Evolutionary conservation across 92 coral and sea anemone species (phyloP).

Genomic region (Anthopleura xanthogrammica): DNA sequence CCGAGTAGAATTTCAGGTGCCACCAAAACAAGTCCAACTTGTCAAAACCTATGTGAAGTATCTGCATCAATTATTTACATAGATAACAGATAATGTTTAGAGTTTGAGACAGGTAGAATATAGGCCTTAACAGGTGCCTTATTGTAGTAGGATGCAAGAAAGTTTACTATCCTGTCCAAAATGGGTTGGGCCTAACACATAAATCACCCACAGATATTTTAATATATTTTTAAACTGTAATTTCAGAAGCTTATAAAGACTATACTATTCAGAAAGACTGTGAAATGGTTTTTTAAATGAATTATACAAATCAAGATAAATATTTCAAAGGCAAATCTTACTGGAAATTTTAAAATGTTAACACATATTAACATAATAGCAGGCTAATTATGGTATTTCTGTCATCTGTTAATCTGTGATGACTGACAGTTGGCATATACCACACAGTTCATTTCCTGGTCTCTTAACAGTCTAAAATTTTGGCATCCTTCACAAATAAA

Average conservation of each 20-base stretch:
- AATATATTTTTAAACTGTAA: background rate
- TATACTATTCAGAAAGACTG: background rate
- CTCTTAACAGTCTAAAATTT: too few species aligned
- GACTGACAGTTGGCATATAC: too few species aligned
- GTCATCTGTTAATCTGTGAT: too few species aligned
- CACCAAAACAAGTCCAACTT: conserved; percentile 21
- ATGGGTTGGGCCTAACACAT: background rate
- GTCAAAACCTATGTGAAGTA: conserved; percentile 9
- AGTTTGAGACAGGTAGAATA: conserved; percentile 12
- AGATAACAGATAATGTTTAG: conserved; percentile 12
- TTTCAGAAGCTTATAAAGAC: background rate
- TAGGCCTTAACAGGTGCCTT: conserved; percentile 26
- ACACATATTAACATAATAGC: too few species aligned
- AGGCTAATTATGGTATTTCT: too few species aligned
- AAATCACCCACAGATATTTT: background rate
- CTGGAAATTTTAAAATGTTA: too few species aligned
- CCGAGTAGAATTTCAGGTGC: background rate
- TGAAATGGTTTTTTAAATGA: too few species aligned
- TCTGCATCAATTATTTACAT: conserved; percentile 18
- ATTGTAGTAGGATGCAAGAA: conserved; percentile 20
- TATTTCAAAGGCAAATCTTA: too few species aligned
- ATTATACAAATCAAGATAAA: too few species aligned
- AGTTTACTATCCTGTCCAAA: background rate
- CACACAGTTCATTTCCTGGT: too few species aligned
- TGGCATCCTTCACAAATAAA: too few species aligned